A percentile compares a stretch with the other conserved stretches of the same genome.
Evolutionary conservation across 2,888 invertebrate genomes (phyloP).

Genomic region (Malthinus flaveolus): DNA sequence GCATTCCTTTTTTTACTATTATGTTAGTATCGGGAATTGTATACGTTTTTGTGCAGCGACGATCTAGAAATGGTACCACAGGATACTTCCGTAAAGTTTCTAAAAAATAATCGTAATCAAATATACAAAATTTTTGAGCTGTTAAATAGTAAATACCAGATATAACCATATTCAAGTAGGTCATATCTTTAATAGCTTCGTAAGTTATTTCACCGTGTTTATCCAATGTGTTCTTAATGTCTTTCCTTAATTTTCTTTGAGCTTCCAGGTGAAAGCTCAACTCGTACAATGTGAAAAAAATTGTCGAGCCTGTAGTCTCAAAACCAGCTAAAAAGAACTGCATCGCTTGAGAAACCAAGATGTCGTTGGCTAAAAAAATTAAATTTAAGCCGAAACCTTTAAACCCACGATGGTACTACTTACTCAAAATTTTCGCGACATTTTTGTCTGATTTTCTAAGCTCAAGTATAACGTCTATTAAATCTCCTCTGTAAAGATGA

Average conservation of each 20-base stretch:
- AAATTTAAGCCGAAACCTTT: no score
- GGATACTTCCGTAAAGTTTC: constrained; percentile 52
- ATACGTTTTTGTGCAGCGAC: constrained; percentile 38
- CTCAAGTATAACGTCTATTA: neutral
- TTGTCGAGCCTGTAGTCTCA: constrained; percentile 52
- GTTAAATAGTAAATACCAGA: constrained; percentile 24
- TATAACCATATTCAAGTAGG: constrained; percentile 17
- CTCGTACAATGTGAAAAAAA: constrained; percentile 48
- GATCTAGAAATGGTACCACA: constrained; percentile 38
- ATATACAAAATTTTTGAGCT: neutral
- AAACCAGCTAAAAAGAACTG: constrained; percentile 55
- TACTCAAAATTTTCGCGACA: no score
- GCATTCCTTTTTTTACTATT: constrained; percentile 41
- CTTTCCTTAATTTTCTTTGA: constrained; percentile 50
- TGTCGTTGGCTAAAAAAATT: no score
- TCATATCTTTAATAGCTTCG: constrained; percentile 7
- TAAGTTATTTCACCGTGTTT: constrained; percentile 36
- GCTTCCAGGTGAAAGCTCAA: constrained; percentile 48
- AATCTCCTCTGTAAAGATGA: neutral
- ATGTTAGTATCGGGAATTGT: constrained; percentile 37
- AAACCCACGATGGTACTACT: no score
- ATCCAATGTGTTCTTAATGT: constrained; percentile 42
- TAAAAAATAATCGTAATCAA: constrained; percentile 18
- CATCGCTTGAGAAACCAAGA: constrained; percentile 42
- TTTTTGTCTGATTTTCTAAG: neutral